Evolutionary conservation across 2,113 vertebrate genomes (phyloP), one percentile per base, ranked within the genome.

Genomic region (Spermophilus dauricus): DNA sequence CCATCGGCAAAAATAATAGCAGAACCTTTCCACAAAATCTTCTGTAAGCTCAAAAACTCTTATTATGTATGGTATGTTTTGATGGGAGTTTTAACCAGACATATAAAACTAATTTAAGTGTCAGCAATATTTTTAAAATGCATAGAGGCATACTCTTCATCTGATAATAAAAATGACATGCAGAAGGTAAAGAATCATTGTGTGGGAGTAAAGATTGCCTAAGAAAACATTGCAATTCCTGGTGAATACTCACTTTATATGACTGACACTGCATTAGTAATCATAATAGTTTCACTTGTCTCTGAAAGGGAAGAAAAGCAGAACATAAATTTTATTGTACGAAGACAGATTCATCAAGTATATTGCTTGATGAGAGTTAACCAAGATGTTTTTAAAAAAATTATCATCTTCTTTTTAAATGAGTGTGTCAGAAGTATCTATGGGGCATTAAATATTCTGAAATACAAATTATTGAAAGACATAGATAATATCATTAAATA

Each of bases 81-180:
- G 34, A 96, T 83, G 8, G 45, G 96, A 98, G 39, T 96, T 86
- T 97, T 97, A 98, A 98, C 98, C 98, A 98, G 85, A 97, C 61
- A 86, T 86, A 91, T 95, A 97, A 98, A 98, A 97, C 91, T 97
- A 98, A 98, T 98, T 93, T 96, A 98, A 97, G 73, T 96, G 93
- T 96, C 97, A 98, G 97, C 87, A 97, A 72, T 95, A 98, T 95
- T 97, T 98, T 97, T 96, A 83, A 97, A 95, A 42, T 96, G 16
- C n/a, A 83, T 91, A 97, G 97, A 98, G 96, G 95, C 93, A 98
- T 92, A 98, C 5, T 93, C 93, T 97, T 94, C 93, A 96, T 97
- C 86, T 96, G 87, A 98, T 97, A 98, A 97, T 89, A 98, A 98
- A 97, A 97, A 96, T 96, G 92, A 95, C 89, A 97, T 8, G 32